These are phyloP conservation scores for Erynnis tages DNA, from an alignment of 2,888 invertebrate species.

Conservation along the genomic window DNA sequence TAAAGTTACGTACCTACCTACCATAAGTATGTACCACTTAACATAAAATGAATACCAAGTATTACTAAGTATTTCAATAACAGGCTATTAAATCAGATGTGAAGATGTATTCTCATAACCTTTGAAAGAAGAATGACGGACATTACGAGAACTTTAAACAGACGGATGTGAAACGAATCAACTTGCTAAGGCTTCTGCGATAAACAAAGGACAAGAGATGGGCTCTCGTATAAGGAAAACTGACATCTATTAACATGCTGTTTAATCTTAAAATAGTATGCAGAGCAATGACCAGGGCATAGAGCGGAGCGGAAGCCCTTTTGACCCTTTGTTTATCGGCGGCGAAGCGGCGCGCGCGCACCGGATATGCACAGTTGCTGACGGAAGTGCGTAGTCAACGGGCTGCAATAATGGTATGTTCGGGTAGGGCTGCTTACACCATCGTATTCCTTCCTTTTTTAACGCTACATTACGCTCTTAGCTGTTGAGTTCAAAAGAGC, in stretches of 20 bases:
- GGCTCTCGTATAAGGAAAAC: conserved; percentile 1
- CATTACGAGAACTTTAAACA: conserved; percentile 16
- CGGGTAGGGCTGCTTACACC: conserved; percentile 23
- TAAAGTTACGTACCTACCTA: not conserved
- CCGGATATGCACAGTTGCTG: conserved; percentile 63
- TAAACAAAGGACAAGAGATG: conserved; percentile 19
- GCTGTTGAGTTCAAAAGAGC: not conserved
- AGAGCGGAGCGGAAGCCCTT: conserved; percentile 62
- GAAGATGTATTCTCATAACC: conserved; percentile 5
- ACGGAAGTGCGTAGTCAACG: conserved; percentile 70
- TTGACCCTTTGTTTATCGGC: conserved; percentile 77
- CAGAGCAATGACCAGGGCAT: conserved; percentile 41
- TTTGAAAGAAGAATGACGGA: conserved; percentile 14
- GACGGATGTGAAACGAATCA: conserved; percentile 17
- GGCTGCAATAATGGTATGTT: conserved; percentile 24
- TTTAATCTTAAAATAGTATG: conserved; percentile 24
- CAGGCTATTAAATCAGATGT: not conserved
- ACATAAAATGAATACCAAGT: not conserved
- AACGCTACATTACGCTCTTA: not conserved
- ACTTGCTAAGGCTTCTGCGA: conserved; percentile 12
- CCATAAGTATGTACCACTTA: not conserved
- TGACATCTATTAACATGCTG: conserved; percentile 16
- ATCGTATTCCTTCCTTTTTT: not conserved
- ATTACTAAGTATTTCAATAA: conserved; percentile 1
- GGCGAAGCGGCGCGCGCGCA: conserved; percentile 54